Conservation (phyloP, 2,888 invertebrate genomes). For the Andrena bucephala region DNA sequence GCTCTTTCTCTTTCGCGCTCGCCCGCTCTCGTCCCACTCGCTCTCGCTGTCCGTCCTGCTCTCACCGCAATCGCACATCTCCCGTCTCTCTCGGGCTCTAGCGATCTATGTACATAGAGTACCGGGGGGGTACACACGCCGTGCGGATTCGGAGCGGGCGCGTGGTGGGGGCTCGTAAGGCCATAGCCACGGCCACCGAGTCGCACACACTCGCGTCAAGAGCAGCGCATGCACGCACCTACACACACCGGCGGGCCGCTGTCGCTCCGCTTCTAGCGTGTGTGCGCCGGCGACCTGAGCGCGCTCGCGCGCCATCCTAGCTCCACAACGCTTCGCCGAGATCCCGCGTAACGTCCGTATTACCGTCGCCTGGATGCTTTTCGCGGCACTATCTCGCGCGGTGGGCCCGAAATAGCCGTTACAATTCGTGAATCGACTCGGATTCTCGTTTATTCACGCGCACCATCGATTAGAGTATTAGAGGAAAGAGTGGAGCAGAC, state of each 20-base stretch:
- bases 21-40: slow-evolving; percentile 17
- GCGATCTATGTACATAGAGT: slow-evolving; percentile 55
- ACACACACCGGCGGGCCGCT: slow-evolving; percentile 11
- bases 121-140: slow-evolving; percentile 69
- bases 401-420: slow-evolving; percentile 11
- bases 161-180: slow-evolving; percentile 80
- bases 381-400: slow-evolving; percentile 24
- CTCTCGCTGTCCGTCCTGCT: slow-evolving; percentile 26
- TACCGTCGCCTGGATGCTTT: slow-evolving; percentile 47
- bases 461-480: no score
- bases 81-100: slow-evolving; percentile 44
- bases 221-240: slow-evolving; percentile 18
- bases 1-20: slow-evolving; percentile 45
- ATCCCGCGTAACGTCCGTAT: slow-evolving; percentile 48
- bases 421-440: neutral
- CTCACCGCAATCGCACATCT: slow-evolving; percentile 23
- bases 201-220: slow-evolving; percentile 58
- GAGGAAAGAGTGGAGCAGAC: no score
- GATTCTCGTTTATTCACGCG: no score
- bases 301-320: slow-evolving; percentile 21
- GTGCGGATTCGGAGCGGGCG: slow-evolving; percentile 74
- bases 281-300: slow-evolving; percentile 15
- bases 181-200: slow-evolving; percentile 85
- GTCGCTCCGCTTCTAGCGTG: slow-evolving; percentile 35
- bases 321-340: slow-evolving; percentile 35